These are phyloP conservation scores for Diceros bicornis DNA, from an alignment of 2,797 vertebrate genomes.

Conservation along the genomic window DNA sequence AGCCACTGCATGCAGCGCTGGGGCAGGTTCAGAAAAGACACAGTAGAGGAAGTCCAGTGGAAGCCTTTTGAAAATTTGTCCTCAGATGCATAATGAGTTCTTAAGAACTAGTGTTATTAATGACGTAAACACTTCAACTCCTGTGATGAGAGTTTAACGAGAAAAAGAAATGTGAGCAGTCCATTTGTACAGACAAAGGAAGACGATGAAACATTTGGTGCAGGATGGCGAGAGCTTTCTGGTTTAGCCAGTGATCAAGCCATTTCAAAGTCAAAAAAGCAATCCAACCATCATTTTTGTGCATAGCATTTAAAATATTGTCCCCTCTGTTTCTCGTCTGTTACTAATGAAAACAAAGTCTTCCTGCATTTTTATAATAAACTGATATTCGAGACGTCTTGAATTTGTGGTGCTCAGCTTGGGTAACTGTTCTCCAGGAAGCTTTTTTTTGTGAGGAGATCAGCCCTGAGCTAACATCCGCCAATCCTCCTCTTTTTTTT, in stretches of 20 bases:
- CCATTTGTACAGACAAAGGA: not conserved
- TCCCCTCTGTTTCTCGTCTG: not conserved
- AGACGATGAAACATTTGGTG: not conserved
- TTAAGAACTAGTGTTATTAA: not conserved
- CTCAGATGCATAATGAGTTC: not conserved
- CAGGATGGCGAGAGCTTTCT: not conserved
- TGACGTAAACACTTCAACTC: not conserved
- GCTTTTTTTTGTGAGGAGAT: no score
- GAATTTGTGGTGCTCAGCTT: not conserved
- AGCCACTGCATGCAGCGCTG: not conserved
- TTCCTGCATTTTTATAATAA: not conserved
- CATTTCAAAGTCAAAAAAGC: not conserved
- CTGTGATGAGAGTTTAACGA: not conserved
- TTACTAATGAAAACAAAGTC: not conserved
- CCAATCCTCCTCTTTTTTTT: no score
- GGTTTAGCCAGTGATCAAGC: not conserved
- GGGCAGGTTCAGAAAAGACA: not conserved
- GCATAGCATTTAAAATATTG: fast-evolving
- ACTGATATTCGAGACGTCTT: fast-evolving
- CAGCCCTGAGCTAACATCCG: no score
- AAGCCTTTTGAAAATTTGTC: not conserved
- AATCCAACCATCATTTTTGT: not conserved
- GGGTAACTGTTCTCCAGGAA: not conserved
- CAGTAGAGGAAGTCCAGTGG: not conserved
- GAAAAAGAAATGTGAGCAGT: not conserved